phyloP scores from a whole-genome alignment of 30 jellyfish, hydroid and myxozoan genomes.

The Hydractinia symbiolongicarpus region DNA sequence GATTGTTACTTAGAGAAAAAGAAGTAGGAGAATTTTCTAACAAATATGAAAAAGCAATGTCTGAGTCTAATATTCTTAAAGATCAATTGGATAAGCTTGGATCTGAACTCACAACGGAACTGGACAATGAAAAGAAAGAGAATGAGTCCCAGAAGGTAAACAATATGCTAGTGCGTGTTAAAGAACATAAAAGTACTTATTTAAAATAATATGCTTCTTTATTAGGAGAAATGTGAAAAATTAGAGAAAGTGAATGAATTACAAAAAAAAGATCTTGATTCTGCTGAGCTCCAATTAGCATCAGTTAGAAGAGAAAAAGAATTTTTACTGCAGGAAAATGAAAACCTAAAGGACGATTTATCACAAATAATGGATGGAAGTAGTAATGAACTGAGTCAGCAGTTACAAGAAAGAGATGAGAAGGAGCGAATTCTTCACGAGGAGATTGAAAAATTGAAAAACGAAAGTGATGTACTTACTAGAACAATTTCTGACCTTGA shows the following conservation, averaged over 20 bases:
- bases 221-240: background rate
- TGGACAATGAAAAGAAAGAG: slow-evolving; percentile 38
- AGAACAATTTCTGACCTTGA: slow-evolving; percentile 19
- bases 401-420: slow-evolving; percentile 13
- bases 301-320: background rate
- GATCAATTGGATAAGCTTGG: slow-evolving; percentile 57
- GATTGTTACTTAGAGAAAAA: slow-evolving; percentile 12
- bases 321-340: background rate
- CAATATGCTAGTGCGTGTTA: slow-evolving; percentile 1
- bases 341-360: background rate
- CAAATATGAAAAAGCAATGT: background rate
- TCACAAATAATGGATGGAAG: slow-evolving; percentile 4
- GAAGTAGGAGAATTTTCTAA: slow-evolving; percentile 8
- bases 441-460: slow-evolving; percentile 25
- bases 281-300: slow-evolving; percentile 8
- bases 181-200: background rate
- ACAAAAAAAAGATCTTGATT: background rate
- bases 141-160: slow-evolving; percentile 35
- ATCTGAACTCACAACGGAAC: slow-evolving; percentile 45
- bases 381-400: background rate
- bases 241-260: background rate
- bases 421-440: background rate
- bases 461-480: slow-evolving; percentile 12
- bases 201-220: background rate
- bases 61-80: slow-evolving; percentile 27